Evolutionary conservation across 2,888 invertebrate species (phyloP).

Genomic region (Pegoplata infirma): DNA sequence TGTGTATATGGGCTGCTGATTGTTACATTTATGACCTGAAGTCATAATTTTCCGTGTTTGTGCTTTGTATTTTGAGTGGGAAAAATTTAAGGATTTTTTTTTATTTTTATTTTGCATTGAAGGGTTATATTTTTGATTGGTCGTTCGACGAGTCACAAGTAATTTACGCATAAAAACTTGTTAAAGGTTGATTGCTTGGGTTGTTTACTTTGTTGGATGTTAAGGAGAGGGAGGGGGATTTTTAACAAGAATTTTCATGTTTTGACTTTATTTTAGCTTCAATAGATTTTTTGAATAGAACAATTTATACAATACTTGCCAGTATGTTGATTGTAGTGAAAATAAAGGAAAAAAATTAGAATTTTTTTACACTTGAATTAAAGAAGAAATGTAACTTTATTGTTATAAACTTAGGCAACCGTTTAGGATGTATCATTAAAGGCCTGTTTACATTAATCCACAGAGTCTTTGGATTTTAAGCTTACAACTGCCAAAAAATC

Average conservation of each 20-base stretch:
- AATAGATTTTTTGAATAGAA: not conserved
- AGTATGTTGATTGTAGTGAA: not conserved
- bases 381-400: too few relatives aligned
- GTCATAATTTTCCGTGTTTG: constrained; percentile 54
- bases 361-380: not conserved
- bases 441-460: too few relatives aligned
- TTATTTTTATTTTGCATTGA: too few relatives aligned
- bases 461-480: too few relatives aligned
- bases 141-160: constrained; percentile 41
- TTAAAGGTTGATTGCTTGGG: constrained; percentile 48
- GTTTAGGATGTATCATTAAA: too few relatives aligned
- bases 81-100: too few relatives aligned
- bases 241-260: not conserved
- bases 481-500: too few relatives aligned
- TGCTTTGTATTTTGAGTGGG: not conserved
- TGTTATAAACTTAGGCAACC: too few relatives aligned
- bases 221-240: not conserved
- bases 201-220: constrained; percentile 30
- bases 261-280: not conserved
- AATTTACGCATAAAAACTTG: constrained; percentile 50
- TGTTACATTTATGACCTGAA: constrained; percentile 60
- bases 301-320: not conserved
- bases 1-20: constrained; percentile 34
- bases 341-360: not conserved
- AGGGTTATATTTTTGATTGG: constrained; percentile 42